Evolutionary conservation across 35 echinoderm and acorn worm genomes (phyloP), one percentile per base, ranked within the genome.

Genomic region (Patiria miniata): DNA sequence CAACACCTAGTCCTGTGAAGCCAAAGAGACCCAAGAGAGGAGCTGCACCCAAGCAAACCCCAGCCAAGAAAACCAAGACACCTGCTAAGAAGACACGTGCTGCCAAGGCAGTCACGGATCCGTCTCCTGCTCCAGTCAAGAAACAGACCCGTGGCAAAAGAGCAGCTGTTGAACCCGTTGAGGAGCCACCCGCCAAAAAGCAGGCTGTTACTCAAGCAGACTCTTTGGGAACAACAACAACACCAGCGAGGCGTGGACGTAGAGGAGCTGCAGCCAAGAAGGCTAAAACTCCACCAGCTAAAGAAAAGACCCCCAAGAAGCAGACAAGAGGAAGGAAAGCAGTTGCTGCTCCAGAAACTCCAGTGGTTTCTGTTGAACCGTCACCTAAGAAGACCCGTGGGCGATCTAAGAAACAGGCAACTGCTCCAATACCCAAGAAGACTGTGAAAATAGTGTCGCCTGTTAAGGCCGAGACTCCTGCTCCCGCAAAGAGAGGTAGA

Each of bases 301-400:
- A 84, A 44, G 83, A 57, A 82, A 77, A 79, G 36, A 84, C 93
- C 2, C 79, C 93, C 36, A 85, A 38, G 21, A 91, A 95, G 59
- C 91, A 61, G 80, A 91, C 93, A 52, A 81, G 93, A 44, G 88
- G 93, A 42, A 90, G 40, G 47, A 87, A 87, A 28, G 86, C 47
- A 40, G 81, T 68, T 59, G 26, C 34, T 26, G 65, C 65, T 32
- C 65, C 65, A 32, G 65, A 26, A 2, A 73, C 65, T 73, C 65
- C 65, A 32, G 65, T 32, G 65, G 65, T 73, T 30, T 73, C 65
- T 73, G 65, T 73, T 2, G 65, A 73, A 73, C 65, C 65, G 2
- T 32, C 65, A 2, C 30, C 65, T 32, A 73, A 73, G 65, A 73
- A 73, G 65, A 73, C 65, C 26, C 65, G 65, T 30, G 65, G 65